Evolutionary conservation across 2,888 invertebrate species (phyloP), one percentile per base, ranked within the genome.

Genomic region (Drosophila suboccidentalis): DNA sequence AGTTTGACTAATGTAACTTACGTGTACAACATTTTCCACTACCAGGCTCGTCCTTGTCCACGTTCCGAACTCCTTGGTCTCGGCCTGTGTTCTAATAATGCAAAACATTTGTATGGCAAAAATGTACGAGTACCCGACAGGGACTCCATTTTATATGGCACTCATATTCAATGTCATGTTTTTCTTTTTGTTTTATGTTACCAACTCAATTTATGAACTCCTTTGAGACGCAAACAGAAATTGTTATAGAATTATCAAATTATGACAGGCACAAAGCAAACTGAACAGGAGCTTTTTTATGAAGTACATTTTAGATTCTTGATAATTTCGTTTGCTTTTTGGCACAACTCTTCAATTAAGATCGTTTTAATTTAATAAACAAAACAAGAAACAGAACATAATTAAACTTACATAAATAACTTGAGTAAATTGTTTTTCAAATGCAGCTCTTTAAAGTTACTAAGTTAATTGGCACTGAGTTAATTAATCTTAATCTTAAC

Each of bases 1-100:
- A 79, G 84, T 80, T 80, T 84, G 84, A 89, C 84, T 84, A 89
- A 84, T 84, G 84, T 80, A 74, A 74, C 62, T 89, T 89, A 84
- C 84, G 84, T 84, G 84, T 84, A 80, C 64, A 66, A 73, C 70
- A 84, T 66, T 69, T 73, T 61, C 53, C 47, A 34, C 54, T 22
- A 58, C 53, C 38, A 61, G 53, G 19, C 54, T 51, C 15, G 43
- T 58, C 26, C 39, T 49, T 36, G 49, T 59, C 58, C 19, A 26
- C 11, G 6, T 26, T 17, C 29, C n/a, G 44, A 29, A 26, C 51
- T 10, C 32, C 32, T 26, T 11, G 17, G 22, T 3, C 51, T 32
- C 32, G 29, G 51, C 38, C 46, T 32, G 22, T 80, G 63, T 64
- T 65, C 71, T 76, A 69, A 82, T 82, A 83, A 88, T 88, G 86